Evolutionary conservation across 2,888 invertebrate species (phyloP).

Genomic region (Tenthredo amoena): DNA sequence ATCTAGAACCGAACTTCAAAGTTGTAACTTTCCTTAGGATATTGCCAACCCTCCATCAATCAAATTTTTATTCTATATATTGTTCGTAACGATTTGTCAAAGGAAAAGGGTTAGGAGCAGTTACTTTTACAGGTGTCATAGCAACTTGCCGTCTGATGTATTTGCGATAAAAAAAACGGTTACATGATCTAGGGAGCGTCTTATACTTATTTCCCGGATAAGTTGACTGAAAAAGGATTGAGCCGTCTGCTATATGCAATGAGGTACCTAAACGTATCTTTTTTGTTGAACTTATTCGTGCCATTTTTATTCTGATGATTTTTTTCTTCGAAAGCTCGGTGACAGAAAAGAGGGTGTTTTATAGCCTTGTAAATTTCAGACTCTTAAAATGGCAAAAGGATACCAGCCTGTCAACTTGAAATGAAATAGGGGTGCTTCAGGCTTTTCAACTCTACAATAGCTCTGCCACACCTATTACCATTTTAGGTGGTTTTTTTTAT

Average conservation of each 20-base stretch:
- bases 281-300: not conserved
- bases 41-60: not conserved
- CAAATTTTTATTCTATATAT: not conserved
- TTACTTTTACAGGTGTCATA: not conserved
- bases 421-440: conserved; percentile 39
- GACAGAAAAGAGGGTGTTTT: conserved; percentile 34
- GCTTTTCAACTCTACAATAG: conserved; percentile 31
- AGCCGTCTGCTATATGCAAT: not conserved
- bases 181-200: not conserved
- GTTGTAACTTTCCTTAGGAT: not conserved
- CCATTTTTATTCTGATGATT: conserved; percentile 2
- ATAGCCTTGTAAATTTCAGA: conserved; percentile 40
- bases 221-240: not conserved
- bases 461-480: conserved; percentile 12
- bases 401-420: conserved; percentile 45
- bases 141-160: not conserved
- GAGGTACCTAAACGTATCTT: not conserved
- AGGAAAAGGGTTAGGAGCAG: not conserved
- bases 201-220: not conserved
- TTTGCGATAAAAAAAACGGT: not conserved
- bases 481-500: not conserved
- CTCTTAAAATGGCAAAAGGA: conserved; percentile 35
- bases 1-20: not conserved
- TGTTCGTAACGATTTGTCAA: not conserved
- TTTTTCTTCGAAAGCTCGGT: not conserved